Evolutionary conservation across 2,888 invertebrate species (phyloP).

Genomic region (Trachelus stipa): DNA sequence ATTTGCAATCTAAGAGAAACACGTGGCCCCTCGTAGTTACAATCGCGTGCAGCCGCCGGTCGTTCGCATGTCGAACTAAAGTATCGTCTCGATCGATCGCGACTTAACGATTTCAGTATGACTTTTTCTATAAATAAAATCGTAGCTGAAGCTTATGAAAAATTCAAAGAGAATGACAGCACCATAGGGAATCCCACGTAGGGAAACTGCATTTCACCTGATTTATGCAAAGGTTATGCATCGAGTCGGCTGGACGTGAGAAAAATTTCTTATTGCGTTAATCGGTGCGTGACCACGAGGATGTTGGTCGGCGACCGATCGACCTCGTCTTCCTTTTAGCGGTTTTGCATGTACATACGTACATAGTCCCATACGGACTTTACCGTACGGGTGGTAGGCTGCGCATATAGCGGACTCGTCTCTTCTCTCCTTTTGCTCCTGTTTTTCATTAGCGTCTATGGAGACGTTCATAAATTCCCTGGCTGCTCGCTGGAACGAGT

Average conservation of each 20-base stretch:
- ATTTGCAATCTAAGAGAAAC: background rate
- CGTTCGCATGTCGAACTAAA: background rate
- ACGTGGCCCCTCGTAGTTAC: background rate
- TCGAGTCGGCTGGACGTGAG: background rate
- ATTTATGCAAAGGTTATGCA: background rate
- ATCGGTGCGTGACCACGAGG: background rate
- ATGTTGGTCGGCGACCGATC: background rate
- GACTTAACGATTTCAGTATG: background rate
- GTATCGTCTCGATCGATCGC: background rate
- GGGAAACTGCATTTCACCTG: background rate
- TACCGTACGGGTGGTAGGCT: background rate
- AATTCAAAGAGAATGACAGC: background rate
- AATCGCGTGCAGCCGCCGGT: background rate
- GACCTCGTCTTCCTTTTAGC: background rate
- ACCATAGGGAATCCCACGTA: background rate
- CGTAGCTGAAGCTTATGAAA: background rate
- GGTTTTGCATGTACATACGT: background rate
- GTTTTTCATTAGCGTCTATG: constrained; percentile 16
- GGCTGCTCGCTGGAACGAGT: background rate
- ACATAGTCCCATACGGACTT: background rate
- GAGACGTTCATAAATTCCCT: background rate
- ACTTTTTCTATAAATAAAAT: background rate
- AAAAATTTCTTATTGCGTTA: background rate
- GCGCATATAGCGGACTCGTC: background rate
- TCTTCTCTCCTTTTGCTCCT: constrained; percentile 9